phyloP scores from a whole-genome alignment of 2,113 vertebrate species.

The Cyprinodon brontotheroides region DNA sequence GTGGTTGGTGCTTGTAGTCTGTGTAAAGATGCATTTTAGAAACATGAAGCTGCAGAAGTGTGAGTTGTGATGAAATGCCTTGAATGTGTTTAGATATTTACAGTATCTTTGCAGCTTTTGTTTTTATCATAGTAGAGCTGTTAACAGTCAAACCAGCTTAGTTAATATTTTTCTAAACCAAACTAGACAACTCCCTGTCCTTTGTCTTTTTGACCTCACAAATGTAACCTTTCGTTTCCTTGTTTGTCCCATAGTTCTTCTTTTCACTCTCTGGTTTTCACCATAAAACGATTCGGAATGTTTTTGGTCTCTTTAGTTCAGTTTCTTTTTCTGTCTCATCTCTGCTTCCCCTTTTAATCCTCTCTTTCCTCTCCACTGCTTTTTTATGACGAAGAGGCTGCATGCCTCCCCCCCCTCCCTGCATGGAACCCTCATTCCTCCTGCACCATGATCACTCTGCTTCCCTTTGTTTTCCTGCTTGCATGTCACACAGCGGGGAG shows the following conservation, averaged over 20 bases:
- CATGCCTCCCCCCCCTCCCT: conserved; percentile 21
- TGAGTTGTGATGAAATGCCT: neutral
- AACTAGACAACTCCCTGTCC: conserved; percentile 10
- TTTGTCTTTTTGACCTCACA: conserved; percentile 13
- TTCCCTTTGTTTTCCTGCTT: conserved; percentile 45
- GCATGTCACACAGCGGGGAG: conserved; percentile 54
- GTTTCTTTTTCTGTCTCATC: conserved; percentile 23
- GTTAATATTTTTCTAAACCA: conserved; percentile 45
- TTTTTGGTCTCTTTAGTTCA: neutral
- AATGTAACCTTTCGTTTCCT: conserved; percentile 4
- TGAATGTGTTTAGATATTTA: neutral
- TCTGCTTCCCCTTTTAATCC: conserved; percentile 8
- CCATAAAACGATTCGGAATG: neutral
- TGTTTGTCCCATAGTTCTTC: conserved; percentile 3
- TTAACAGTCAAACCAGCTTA: conserved; percentile 34
- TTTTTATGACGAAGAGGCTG: conserved; percentile 35
- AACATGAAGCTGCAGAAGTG: neutral
- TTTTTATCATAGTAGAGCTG: conserved; percentile 4
- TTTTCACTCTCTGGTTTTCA: conserved; percentile 3
- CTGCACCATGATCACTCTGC: conserved; percentile 8
- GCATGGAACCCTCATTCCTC: conserved; percentile 41
- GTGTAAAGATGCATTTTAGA: neutral
- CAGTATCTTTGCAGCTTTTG: neutral
- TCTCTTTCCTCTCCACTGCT: conserved; percentile 18
- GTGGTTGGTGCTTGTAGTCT: neutral